phyloP scores from a whole-genome alignment of 2,113 vertebrate genomes.

The Xenus cinereus region DNA sequence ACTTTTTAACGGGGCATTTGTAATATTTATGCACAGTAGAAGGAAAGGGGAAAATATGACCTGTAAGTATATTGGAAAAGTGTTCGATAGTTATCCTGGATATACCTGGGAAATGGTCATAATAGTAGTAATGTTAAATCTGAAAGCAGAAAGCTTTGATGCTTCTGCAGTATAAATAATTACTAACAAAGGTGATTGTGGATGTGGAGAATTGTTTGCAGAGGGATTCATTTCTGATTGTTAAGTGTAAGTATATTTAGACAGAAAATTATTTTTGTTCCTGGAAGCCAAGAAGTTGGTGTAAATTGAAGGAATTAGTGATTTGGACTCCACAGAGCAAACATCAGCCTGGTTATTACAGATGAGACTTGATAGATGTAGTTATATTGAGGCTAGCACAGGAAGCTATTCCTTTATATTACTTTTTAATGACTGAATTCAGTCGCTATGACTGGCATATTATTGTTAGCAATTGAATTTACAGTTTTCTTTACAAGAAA shows the following conservation, averaged over 20 bases:
- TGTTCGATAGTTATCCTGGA: background rate
- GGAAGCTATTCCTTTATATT: background rate
- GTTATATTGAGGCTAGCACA: background rate
- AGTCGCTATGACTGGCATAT: background rate
- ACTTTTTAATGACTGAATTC: background rate
- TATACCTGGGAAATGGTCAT: background rate
- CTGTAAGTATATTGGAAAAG: background rate
- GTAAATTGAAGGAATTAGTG: slow-evolving; percentile 32
- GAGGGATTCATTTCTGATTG: slow-evolving; percentile 42
- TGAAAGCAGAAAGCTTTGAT: background rate
- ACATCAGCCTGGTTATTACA: slow-evolving; percentile 2
- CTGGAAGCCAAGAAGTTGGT: slow-evolving; percentile 11
- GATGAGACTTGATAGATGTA: background rate
- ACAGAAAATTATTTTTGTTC: slow-evolving; percentile 41
- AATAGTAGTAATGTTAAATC: background rate
- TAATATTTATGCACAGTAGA: background rate
- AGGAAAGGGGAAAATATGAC: background rate
- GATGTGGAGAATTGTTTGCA: background rate
- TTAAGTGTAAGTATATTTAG: slow-evolving; percentile 61
- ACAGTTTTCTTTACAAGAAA: background rate
- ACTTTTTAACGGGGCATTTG: background rate
- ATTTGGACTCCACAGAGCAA: slow-evolving; percentile 1
- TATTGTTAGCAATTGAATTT: background rate
- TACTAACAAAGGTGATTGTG: slow-evolving; percentile 1
- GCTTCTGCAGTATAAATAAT: slow-evolving; percentile 34